These are phyloP conservation scores for Centropus unirufus DNA, from an alignment of 2,113 vertebrate genomes.

Conservation along the genomic window DNA sequence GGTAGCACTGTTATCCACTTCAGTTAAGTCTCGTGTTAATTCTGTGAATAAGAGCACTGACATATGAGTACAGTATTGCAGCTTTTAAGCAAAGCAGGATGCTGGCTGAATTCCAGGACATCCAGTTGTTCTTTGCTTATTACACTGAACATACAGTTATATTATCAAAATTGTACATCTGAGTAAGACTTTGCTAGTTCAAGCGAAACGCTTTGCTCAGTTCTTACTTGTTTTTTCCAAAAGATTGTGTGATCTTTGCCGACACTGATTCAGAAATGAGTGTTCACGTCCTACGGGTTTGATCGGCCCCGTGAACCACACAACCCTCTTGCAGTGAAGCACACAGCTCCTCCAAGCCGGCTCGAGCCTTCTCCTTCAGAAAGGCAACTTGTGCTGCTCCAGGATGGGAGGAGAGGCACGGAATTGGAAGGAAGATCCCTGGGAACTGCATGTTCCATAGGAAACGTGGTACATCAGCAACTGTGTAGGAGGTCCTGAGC, in stretches of 20 bases:
- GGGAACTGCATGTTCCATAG: rapidly evolving
- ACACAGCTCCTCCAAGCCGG: background rate
- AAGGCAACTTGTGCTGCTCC: rapidly evolving
- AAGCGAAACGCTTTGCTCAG: background rate
- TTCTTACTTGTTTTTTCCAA: conserved; percentile 5
- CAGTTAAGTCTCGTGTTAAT: background rate
- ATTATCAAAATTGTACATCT: background rate
- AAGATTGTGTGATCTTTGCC: background rate
- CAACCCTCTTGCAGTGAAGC: background rate
- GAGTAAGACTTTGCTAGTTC: conserved; percentile 5
- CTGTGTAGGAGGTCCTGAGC: background rate
- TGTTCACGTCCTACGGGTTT: background rate
- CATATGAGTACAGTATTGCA: background rate
- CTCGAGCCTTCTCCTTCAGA: background rate
- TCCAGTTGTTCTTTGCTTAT: background rate
- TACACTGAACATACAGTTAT: background rate
- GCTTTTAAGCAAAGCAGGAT: background rate
- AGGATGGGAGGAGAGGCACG: background rate
- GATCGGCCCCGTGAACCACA: background rate
- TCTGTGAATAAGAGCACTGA: background rate
- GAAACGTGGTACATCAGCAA: background rate
- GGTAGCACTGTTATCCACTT: background rate
- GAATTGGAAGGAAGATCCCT: rapidly evolving
- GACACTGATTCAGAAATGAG: conserved; percentile 54
- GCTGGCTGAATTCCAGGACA: background rate